These are phyloP conservation scores for Tupaia tana DNA, from an alignment of 2,113 vertebrate species.

Conservation along the genomic window DNA sequence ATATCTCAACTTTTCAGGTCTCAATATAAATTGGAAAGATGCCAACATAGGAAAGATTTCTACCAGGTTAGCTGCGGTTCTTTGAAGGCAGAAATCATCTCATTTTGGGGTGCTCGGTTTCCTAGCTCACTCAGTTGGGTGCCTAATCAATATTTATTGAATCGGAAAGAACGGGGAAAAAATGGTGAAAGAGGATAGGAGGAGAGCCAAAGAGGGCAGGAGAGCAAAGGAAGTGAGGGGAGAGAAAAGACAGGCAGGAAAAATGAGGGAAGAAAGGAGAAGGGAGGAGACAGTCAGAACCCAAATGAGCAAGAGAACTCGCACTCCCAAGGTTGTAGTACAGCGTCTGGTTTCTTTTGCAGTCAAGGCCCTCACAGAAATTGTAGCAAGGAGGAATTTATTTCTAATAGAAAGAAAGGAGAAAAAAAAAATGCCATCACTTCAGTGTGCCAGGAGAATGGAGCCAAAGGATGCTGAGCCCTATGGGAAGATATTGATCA, in stretches of 20 bases:
- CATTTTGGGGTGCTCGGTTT: not conserved
- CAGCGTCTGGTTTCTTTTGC: not conserved
- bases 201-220: not conserved
- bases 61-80: not conserved
- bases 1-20: not conserved
- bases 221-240: not conserved
- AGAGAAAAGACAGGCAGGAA: not conserved
- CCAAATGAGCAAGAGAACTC: not conserved
- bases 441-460: constrained; percentile 22
- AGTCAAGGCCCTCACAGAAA: not conserved
- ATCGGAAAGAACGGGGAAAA: not conserved
- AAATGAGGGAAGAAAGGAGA: not conserved
- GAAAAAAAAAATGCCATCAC: not conserved
- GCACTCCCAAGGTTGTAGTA: not conserved
- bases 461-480: constrained; percentile 13
- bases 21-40: not conserved
- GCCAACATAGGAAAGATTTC: not conserved
- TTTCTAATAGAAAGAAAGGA: not conserved
- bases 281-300: not conserved
- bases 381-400: not conserved
- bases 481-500: constrained; percentile 50
- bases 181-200: not conserved
- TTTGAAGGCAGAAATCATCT: not conserved
- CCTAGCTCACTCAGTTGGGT: not conserved
- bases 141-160: not conserved